A percentile compares a stretch with the other conserved stretches of the same genome.
Evolutionary conservation across 2,888 invertebrate species (phyloP).

Genomic region (Shargacucullia verbasci): DNA sequence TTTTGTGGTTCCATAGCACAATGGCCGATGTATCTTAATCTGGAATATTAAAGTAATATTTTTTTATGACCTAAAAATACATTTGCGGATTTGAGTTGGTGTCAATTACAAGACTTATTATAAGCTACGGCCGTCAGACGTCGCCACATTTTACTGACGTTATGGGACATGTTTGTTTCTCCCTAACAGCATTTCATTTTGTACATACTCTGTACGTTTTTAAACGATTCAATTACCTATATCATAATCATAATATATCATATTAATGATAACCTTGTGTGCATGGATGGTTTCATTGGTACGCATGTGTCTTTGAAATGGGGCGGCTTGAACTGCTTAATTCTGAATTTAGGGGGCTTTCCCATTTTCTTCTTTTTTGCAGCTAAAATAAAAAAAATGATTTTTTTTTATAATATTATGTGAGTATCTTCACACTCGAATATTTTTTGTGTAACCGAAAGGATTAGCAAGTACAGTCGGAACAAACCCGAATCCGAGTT

Average conservation of each 20-base stretch:
- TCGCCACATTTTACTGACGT: too few species aligned
- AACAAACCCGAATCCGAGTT: too few species aligned
- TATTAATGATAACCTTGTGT: constrained; percentile 69
- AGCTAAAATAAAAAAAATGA: constrained; percentile 47
- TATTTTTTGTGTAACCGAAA: too few species aligned
- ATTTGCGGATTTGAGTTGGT: neutral
- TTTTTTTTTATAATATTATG: neutral
- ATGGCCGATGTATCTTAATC: constrained; percentile 79
- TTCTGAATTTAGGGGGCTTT: constrained; percentile 71
- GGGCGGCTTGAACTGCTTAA: constrained; percentile 70
- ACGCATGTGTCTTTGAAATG: constrained; percentile 77
- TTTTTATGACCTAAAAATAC: too few species aligned
- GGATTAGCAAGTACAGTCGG: too few species aligned
- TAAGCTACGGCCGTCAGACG: too few species aligned
- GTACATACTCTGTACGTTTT: too few species aligned
- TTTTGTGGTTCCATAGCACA: constrained; percentile 69
- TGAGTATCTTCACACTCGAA: too few species aligned
- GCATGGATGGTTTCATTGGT: constrained; percentile 83
- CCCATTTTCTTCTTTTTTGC: constrained; percentile 45
- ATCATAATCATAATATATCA: neutral
- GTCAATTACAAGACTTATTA: too few species aligned
- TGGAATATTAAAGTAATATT: constrained; percentile 56
- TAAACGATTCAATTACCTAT: too few species aligned
- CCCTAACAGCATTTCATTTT: too few species aligned
- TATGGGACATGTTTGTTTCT: too few species aligned